These are phyloP conservation scores for Hipposideros larvatus DNA, from an alignment of 2,797 vertebrate species.

Conservation along the genomic window DNA sequence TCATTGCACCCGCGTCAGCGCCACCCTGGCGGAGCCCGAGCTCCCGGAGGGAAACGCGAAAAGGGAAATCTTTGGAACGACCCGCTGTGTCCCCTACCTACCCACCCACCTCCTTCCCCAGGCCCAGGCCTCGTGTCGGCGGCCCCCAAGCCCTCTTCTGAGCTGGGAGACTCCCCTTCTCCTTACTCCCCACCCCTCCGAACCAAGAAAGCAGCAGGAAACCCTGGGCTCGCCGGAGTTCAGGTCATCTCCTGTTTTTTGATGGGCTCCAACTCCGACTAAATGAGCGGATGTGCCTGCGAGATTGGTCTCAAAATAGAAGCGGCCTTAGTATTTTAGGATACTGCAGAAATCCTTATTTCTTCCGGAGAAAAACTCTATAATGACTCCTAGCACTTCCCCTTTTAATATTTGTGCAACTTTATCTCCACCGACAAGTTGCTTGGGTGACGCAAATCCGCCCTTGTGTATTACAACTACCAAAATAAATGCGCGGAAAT, in stretches of 20 bases:
- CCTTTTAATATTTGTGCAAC: constrained; percentile 99
- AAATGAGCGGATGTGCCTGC: constrained; percentile 99
- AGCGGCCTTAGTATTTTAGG: constrained; percentile 97
- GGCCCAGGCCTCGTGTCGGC: neutral
- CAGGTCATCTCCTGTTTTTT: constrained; percentile 97
- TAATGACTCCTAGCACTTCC: constrained; percentile 98
- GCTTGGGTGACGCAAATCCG: constrained; percentile 99
- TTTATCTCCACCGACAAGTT: constrained; percentile 99
- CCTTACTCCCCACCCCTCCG: neutral
- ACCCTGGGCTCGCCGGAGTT: constrained; percentile 84
- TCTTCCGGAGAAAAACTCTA: constrained; percentile 97
- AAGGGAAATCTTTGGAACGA: neutral
- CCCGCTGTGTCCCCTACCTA: neutral
- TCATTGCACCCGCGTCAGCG: neutral
- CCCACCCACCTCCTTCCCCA: too few relatives aligned
- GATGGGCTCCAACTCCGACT: constrained; percentile 93
- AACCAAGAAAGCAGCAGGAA: constrained; percentile 86
- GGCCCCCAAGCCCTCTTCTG: neutral
- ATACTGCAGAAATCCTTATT: constrained; percentile 98
- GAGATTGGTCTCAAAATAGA: constrained; percentile 97
- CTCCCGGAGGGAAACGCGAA: neutral
- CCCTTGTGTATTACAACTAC: constrained; percentile 91
- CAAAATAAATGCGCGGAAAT: constrained; percentile 98
- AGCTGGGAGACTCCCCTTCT: neutral
- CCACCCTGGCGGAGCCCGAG: neutral